phyloP scores from a whole-genome alignment of 1,140 invertebrate genomes.

The Glossosoma conforme region DNA sequence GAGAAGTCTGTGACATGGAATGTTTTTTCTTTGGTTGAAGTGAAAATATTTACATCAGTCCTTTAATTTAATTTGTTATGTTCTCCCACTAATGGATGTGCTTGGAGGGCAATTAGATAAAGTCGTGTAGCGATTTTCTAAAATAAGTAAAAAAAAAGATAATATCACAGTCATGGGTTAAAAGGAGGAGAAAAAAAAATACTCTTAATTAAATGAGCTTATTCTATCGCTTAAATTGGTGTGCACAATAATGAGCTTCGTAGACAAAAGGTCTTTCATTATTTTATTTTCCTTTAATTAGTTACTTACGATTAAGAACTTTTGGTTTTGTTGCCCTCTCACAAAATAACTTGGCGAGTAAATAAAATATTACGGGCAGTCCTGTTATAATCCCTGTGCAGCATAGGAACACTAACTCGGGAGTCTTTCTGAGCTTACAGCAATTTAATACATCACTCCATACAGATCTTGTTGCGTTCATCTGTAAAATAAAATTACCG shows the following conservation, averaged over 20 bases:
- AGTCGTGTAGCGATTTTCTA: slow-evolving; percentile 32
- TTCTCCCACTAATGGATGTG: slow-evolving; percentile 6
- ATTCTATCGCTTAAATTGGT: no score
- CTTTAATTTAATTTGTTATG: slow-evolving; percentile 6
- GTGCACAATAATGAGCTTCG: no score
- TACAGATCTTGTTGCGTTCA: slow-evolving; percentile 53
- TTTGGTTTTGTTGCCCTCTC: slow-evolving; percentile 14
- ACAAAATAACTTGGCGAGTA: slow-evolving; percentile 43
- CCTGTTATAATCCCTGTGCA: slow-evolving; percentile 46
- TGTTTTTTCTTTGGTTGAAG: no score
- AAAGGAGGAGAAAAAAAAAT: no score
- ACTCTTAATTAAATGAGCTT: no score
- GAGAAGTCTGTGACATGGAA: no score
- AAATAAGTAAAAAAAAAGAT: no score
- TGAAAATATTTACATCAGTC: no score
- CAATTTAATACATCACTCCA: slow-evolving; percentile 52
- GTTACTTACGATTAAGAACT: slow-evolving; percentile 35
- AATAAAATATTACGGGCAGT: slow-evolving; percentile 50
- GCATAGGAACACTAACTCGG: slow-evolving; percentile 50
- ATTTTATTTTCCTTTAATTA: no score
- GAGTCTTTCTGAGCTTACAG: slow-evolving; percentile 48
- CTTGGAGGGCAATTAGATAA: not conserved
- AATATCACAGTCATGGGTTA: no score
- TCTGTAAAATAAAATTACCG: slow-evolving; percentile 46
- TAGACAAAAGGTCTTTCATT: no score